Percentiles rank a stretch among this genome's conserved stretches.
Conservation (phyloP, 1,140 invertebrate genomes). For the Drosophila ananassae region DNA sequence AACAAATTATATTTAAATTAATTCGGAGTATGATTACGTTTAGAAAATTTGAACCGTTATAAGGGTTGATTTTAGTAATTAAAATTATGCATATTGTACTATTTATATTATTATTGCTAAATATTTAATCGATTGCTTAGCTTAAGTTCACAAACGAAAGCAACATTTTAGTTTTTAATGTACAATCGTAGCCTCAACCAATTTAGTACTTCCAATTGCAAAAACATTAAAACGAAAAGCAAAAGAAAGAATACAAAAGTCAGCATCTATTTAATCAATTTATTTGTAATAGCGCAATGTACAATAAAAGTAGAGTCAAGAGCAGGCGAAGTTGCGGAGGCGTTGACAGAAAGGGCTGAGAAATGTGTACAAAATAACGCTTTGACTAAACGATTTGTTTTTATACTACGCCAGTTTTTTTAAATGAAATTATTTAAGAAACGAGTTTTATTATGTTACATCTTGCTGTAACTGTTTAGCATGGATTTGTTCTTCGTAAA, state of each 20-base stretch:
- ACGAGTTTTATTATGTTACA: constrained; percentile 75
- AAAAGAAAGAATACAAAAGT: constrained; percentile 46
- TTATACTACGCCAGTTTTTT: constrained; percentile 54
- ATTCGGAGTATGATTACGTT: constrained; percentile 68
- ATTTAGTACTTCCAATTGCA: constrained; percentile 73
- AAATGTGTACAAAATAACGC: constrained; percentile 39
- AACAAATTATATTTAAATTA: constrained; percentile 67
- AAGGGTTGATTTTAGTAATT: constrained; percentile 67
- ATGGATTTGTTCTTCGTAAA: constrained; percentile 58
- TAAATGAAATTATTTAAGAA: constrained; percentile 74
- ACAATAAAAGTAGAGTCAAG: constrained; percentile 50
- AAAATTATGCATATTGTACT: constrained; percentile 71
- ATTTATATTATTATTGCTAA: constrained; percentile 77
- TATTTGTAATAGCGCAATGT: constrained; percentile 78
- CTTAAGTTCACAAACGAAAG: constrained; percentile 59
- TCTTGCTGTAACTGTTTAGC: constrained; percentile 64
- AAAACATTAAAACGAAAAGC: constrained; percentile 37
- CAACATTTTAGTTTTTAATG: constrained; percentile 73
- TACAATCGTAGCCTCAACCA: constrained; percentile 64
- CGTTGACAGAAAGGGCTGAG: constrained; percentile 11
- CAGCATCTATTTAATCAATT: constrained; percentile 60
- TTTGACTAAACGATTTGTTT: constrained; percentile 48
- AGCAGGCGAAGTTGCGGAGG: constrained; percentile 17
- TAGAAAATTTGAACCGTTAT: constrained; percentile 58
- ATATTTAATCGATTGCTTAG: constrained; percentile 72